phyloP scores from a whole-genome alignment of 1,140 invertebrate species.

The Cotesia glomerata region DNA sequence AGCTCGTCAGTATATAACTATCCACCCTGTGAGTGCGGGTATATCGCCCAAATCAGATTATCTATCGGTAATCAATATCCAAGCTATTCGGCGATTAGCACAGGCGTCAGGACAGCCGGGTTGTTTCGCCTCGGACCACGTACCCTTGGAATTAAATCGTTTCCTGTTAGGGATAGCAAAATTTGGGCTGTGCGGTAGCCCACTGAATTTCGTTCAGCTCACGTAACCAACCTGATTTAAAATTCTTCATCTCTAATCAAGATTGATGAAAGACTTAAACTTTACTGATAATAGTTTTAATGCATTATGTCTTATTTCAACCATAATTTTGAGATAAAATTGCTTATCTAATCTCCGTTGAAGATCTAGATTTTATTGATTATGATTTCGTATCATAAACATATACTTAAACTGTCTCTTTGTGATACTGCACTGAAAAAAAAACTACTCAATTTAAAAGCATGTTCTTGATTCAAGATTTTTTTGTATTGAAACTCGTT shows the following conservation, averaged over 20 bases:
- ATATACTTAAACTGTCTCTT: too few species aligned
- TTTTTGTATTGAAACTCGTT: too few species aligned
- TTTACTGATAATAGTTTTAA: not conserved
- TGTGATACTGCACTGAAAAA: too few species aligned
- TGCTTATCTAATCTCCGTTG: too few species aligned
- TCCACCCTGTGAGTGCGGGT: slow-evolving; percentile 27
- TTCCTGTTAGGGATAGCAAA: slow-evolving; percentile 1
- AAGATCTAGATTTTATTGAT: too few species aligned
- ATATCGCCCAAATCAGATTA: slow-evolving; percentile 49
- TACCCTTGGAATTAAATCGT: slow-evolving; percentile 9
- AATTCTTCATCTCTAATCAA: slow-evolving; percentile 10
- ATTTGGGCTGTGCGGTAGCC: slow-evolving; percentile 6
- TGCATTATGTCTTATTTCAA: not conserved
- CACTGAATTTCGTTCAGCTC: slow-evolving; percentile 15
- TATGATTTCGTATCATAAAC: too few species aligned
- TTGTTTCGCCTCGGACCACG: slow-evolving; percentile 3
- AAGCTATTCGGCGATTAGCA: slow-evolving; percentile 42
- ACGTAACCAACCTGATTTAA: slow-evolving; percentile 5
- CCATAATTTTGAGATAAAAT: too few species aligned
- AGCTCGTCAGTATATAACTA: slow-evolving; percentile 29
- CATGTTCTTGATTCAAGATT: too few species aligned
- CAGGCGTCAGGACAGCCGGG: slow-evolving; percentile 2
- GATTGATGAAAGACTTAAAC: not conserved
- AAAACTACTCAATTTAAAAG: too few species aligned
- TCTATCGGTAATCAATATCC: slow-evolving; percentile 52